Evolutionary conservation across 2,888 invertebrate species (phyloP).

Genomic region (Ceraclea dissimilis): DNA sequence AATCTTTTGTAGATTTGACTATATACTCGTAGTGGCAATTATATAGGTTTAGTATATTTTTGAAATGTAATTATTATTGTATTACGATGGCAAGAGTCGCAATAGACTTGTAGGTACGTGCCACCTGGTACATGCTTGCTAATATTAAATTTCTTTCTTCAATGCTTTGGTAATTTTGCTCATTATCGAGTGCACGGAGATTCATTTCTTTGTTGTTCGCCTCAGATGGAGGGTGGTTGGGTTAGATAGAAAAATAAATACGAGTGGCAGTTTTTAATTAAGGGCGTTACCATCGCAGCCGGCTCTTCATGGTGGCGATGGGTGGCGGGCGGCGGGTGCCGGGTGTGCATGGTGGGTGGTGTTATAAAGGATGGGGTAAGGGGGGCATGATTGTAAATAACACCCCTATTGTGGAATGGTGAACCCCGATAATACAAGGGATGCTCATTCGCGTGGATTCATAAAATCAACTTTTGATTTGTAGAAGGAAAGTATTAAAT

Average conservation of each 20-base stretch:
- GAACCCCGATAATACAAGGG: conserved; percentile 16
- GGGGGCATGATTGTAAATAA: conserved; percentile 25
- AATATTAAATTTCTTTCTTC: no score
- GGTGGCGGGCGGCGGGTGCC: not conserved
- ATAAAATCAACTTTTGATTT: conserved; percentile 12
- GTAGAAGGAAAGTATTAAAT: conserved; percentile 4
- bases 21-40: no score
- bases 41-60: no score
- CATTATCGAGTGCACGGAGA: conserved; percentile 4
- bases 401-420: conserved; percentile 24
- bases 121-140: not conserved
- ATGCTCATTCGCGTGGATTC: conserved; percentile 14
- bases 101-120: no score
- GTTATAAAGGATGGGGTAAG: conserved; percentile 1
- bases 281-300: conserved; percentile 26
- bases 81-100: no score
- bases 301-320: conserved; percentile 10
- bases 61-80: no score
- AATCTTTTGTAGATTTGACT: no score
- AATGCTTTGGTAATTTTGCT: not conserved
- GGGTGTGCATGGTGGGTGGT: not conserved
- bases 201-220: conserved; percentile 16
- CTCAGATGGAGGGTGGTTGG: conserved; percentile 12
- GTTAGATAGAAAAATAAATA: conserved; percentile 24
- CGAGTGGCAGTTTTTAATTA: conserved; percentile 27